phyloP scores from a whole-genome alignment of 2,888 invertebrate species.

The Eupithecia insigniata region DNA sequence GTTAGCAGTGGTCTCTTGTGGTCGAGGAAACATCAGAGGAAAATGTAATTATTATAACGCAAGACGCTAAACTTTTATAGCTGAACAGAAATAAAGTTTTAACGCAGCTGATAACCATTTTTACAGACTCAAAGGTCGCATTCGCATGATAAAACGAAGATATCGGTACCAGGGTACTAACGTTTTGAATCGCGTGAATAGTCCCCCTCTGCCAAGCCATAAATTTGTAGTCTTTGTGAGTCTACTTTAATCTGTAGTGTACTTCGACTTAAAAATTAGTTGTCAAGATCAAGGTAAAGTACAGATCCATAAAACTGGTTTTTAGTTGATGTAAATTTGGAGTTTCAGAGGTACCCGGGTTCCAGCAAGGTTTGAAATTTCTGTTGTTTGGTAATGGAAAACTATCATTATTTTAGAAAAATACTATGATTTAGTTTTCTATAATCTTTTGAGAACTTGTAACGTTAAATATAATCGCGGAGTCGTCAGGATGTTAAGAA shows the following conservation, averaged over 20 bases:
- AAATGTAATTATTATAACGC: conserved; percentile 4
- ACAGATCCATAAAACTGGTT: conserved; percentile 20
- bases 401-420: background rate
- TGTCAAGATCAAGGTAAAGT: conserved; percentile 35
- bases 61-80: conserved; percentile 7
- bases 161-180: conserved; percentile 71
- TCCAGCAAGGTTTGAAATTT: background rate
- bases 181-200: conserved; percentile 72
- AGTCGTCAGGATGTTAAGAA: background rate
- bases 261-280: conserved; percentile 17
- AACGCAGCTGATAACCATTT: conserved; percentile 47
- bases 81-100: conserved; percentile 26
- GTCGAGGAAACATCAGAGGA: background rate
- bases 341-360: conserved; percentile 18
- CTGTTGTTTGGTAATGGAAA: background rate
- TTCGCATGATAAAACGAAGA: conserved; percentile 74
- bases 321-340: conserved; percentile 15
- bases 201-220: conserved; percentile 50
- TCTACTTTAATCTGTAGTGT: conserved; percentile 32
- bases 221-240: conserved; percentile 44
- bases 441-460: background rate
- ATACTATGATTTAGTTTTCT: background rate
- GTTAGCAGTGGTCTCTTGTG: background rate
- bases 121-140: conserved; percentile 72
- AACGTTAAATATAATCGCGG: background rate